Evolutionary conservation across 2,113 vertebrate species (phyloP), one percentile per base, ranked within the genome.

Genomic region (Myocastor coypus): DNA sequence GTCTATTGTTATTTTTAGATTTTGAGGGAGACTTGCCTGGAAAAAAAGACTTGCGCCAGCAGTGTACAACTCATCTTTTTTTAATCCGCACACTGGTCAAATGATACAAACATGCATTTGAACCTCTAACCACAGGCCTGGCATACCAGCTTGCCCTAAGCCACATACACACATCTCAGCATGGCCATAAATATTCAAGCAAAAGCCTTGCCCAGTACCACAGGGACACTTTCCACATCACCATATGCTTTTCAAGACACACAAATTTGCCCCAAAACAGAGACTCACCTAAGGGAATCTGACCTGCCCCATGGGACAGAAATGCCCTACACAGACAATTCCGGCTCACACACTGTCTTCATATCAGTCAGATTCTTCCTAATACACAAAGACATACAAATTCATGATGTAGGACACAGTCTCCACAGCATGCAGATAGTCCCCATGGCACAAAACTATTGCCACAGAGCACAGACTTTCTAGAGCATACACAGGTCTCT

Each of bases 1-100:
- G 64, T 69, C 66, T 84, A 40, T 92, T 97, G 75, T 87, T 91
- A 81, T 94, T 86, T 93, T 80, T 94, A 93, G 82, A 85, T 86
- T 88, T 81, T 89, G 87, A 89, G 84, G 66, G 77, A 84, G 10
- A 69, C 37, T 82, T 96, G 13, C 83, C 85, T 88, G 83, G 71
- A 95, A 90, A 80, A 80, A 80, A 34, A 90, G 77, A 92, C 19
- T 86, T 83, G 55, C 3, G 3, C 82, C 71, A 22, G 22, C 30
- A 64, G 0, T 63, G 16, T 85, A 52, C 52, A 86, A 66, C 59
- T 85, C 40, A 78, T 28, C 34, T 6, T 83, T 46, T 46, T 46
- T 52, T 84, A 40, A 61, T 89, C 59, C n/a, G 55, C 11, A 28
- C 42, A n/a, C 3, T 64, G 42, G 22, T 19, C 86, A 90, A 71